phyloP scores from a whole-genome alignment of 2,888 invertebrate genomes.

The Halictus quadricinctus region DNA sequence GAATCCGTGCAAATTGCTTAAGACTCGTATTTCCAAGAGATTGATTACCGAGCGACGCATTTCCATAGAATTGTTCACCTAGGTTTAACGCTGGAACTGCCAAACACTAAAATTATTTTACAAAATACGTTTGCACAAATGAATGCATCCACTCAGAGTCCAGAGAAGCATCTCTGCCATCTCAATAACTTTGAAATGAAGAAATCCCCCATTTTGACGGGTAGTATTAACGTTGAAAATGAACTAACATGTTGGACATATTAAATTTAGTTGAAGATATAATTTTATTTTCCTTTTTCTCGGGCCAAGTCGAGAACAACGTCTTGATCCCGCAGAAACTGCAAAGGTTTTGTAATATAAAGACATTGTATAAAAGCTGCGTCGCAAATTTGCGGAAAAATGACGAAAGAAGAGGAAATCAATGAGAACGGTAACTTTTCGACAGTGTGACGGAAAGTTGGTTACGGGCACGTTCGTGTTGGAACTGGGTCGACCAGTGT shows the following conservation, averaged over 20 bases:
- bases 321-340: no score
- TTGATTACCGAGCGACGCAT: neutral
- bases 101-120: neutral
- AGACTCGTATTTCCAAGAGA: neutral
- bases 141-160: no score
- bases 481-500: neutral
- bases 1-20: neutral
- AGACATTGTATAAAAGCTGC: neutral
- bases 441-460: slow-evolving; percentile 5
- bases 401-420: neutral
- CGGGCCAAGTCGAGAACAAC: no score
- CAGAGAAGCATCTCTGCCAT: no score
- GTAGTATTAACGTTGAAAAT: no score
- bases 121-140: no score
- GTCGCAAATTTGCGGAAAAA: neutral
- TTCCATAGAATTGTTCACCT: neutral
- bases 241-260: no score
- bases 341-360: neutral
- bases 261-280: neutral
- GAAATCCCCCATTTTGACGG: no score
- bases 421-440: neutral
- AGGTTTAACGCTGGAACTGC: neutral
- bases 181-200: no score
- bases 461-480: neutral
- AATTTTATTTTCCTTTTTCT: no score